A percentile compares a stretch with the other conserved stretches of the same genome.
Conservation (phyloP, 2,797 vertebrate species). For the Ficedula albicollis region DNA sequence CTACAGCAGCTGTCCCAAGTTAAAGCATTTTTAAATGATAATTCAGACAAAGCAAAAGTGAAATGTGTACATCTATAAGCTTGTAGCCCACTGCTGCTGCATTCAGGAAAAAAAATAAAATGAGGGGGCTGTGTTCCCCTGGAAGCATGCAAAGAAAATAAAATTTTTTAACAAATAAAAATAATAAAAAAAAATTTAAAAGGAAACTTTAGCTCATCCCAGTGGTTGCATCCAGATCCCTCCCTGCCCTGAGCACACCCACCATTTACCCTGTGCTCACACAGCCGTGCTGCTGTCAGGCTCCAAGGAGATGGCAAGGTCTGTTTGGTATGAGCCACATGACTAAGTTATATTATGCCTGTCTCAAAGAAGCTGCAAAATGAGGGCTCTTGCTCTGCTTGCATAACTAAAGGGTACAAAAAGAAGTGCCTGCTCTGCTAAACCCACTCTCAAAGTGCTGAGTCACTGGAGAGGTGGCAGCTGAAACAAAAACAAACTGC, state of each 20-base stretch:
- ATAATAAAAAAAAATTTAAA: rapidly evolving
- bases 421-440: neutral
- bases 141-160: neutral
- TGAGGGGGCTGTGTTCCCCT: neutral
- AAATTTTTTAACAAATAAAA: no score
- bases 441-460: neutral
- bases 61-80: neutral
- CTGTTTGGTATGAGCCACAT: neutral
- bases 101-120: neutral
- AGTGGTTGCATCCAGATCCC: neutral
- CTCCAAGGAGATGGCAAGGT: neutral
- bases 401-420: neutral
- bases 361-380: slow-evolving; percentile 9
- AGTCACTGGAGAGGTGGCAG: slow-evolving; percentile 44
- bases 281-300: neutral
- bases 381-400: slow-evolving; percentile 22
- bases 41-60: slow-evolving; percentile 46
- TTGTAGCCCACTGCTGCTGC: neutral
- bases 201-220: neutral
- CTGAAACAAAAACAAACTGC: slow-evolving; percentile 39
- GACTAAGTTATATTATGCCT: neutral
- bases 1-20: slow-evolving; percentile 45
- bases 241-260: neutral
- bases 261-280: neutral
- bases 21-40: slow-evolving; percentile 45